phyloP scores from a whole-genome alignment of 2,888 invertebrate species.

The Pterostichus niger region DNA sequence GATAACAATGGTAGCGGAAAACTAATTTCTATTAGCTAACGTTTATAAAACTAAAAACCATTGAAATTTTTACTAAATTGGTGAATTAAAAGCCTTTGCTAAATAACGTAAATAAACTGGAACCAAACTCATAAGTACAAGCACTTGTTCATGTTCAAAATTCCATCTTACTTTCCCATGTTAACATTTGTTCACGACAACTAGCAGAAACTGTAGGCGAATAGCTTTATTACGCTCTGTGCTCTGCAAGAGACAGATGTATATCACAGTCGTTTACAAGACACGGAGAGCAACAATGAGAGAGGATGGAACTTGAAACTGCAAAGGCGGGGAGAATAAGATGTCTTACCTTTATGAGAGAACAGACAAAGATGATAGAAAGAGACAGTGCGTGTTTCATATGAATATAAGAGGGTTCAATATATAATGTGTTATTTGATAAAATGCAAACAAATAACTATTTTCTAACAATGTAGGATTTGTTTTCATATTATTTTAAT shows the following conservation, averaged over 20 bases:
- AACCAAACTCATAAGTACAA: background rate
- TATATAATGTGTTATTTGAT: no score
- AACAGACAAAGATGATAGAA: background rate
- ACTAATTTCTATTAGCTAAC: no score
- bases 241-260: background rate
- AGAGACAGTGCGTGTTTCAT: background rate
- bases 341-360: background rate
- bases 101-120: background rate
- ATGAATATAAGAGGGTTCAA: no score
- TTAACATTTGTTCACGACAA: background rate
- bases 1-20: no score
- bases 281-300: background rate
- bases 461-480: no score
- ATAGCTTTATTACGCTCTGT: background rate
- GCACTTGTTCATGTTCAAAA: background rate
- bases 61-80: no score
- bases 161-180: background rate
- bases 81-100: no score
- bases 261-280: background rate
- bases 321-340: background rate
- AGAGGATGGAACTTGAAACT: conserved; percentile 3
- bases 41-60: no score
- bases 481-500: no score
- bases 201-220: background rate
- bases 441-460: no score